Percentiles rank a stretch among this genome's conserved stretches.
Evolutionary conservation across 2,888 invertebrate species (phyloP).

Genomic region (Eledona agricola): DNA sequence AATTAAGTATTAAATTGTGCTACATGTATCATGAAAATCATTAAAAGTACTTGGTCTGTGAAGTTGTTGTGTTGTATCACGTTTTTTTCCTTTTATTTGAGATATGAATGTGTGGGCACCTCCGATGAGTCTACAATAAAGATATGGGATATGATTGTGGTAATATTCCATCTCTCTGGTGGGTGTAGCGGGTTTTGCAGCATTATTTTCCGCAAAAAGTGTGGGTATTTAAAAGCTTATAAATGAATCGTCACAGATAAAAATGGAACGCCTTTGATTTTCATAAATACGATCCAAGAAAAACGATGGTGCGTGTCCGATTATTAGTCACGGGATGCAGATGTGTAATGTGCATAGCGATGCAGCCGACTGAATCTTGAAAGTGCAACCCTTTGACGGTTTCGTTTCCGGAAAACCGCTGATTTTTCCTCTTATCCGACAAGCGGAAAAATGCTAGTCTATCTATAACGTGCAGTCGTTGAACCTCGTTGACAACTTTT

Average conservation of each 20-base stretch:
- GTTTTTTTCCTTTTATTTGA: no score
- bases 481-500: constrained; percentile 14
- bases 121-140: no score
- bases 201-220: constrained; percentile 14
- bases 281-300: constrained; percentile 2
- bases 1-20: no score
- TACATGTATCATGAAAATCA: no score
- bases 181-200: constrained; percentile 9
- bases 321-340: constrained; percentile 14
- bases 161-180: constrained; percentile 9
- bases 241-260: constrained; percentile 19
- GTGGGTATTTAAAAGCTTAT: constrained; percentile 20
- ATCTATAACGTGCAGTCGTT: constrained; percentile 9
- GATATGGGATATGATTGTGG: no score
- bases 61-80: no score
- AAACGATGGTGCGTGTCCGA: constrained; percentile 4
- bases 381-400: constrained; percentile 17
- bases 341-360: constrained; percentile 16
- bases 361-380: constrained; percentile 3
- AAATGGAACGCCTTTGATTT: constrained; percentile 19
- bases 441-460: background rate
- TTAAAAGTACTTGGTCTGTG: no score
- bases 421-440: background rate
- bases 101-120: no score
- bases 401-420: constrained; percentile 9